A percentile compares a stretch with the other conserved stretches of the same genome.
These are phyloP conservation scores for Campoplex capitator DNA, from an alignment of 2,888 invertebrate genomes.

Conservation along the genomic window DNA sequence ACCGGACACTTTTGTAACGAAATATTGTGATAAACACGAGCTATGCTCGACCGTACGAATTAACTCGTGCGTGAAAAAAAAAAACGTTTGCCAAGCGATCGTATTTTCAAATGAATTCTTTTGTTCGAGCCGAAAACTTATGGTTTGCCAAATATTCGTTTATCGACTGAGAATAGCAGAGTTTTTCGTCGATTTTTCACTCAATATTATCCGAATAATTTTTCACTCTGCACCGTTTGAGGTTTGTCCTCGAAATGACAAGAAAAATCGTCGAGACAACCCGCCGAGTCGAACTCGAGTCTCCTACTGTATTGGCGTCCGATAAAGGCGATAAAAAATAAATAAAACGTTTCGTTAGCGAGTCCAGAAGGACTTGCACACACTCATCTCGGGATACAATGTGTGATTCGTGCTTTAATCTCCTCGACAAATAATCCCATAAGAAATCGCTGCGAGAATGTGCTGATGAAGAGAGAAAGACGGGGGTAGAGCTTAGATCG, in stretches of 20 bases:
- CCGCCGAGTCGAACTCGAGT: background rate
- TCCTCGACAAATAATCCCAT: slow-evolving; percentile 65
- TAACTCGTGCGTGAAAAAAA: background rate
- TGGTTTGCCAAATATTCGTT: background rate
- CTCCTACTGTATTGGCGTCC: slow-evolving; percentile 25
- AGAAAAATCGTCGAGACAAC: background rate
- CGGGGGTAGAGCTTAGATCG: slow-evolving; percentile 28
- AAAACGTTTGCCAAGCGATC: background rate
- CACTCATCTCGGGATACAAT: background rate
- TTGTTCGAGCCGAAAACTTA: background rate
- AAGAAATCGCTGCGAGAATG: slow-evolving; percentile 57
- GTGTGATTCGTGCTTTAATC: slow-evolving; percentile 61
- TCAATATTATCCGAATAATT: background rate
- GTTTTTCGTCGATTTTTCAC: background rate
- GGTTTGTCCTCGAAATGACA: background rate
- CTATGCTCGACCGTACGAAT: background rate
- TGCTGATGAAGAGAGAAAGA: slow-evolving; percentile 22
- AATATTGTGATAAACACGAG: background rate
- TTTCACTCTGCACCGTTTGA: background rate
- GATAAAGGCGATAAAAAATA: slow-evolving; percentile 32
- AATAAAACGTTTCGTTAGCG: slow-evolving; percentile 33
- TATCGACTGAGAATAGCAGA: background rate
- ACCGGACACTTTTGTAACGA: background rate
- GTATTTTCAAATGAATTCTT: background rate
- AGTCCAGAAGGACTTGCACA: slow-evolving; percentile 3